These are phyloP conservation scores for Dreissena rostriformis DNA, from an alignment of 1,140 invertebrate species.

Conservation along the genomic window DNA sequence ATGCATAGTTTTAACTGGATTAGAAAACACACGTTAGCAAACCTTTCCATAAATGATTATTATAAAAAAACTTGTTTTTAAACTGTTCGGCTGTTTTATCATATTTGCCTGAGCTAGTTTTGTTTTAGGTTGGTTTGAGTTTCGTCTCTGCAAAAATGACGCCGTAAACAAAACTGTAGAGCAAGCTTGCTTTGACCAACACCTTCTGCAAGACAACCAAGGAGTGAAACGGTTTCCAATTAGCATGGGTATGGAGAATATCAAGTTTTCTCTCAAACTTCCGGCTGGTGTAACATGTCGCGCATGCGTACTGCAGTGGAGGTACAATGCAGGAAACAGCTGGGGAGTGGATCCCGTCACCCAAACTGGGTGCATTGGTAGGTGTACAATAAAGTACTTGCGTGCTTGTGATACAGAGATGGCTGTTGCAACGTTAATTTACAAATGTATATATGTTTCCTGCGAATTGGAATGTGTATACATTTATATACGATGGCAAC, in stretches of 20 bases:
- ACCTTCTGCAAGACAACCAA: conserved; percentile 82
- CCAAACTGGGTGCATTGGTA: conserved; percentile 38
- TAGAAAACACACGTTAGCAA: no score
- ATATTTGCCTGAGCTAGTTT: no score
- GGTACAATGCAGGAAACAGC: conserved; percentile 85
- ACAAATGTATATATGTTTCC: background rate
- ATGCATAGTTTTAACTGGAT: no score
- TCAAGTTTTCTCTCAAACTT: conserved; percentile 78
- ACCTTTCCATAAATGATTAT: no score
- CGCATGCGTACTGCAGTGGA: conserved; percentile 95
- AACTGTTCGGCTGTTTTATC: no score
- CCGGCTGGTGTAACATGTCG: conserved; percentile 91
- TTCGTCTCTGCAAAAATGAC: conserved; percentile 76
- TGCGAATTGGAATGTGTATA: background rate
- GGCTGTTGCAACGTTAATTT: background rate
- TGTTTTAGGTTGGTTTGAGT: conserved; percentile 54
- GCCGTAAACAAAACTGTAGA: conserved; percentile 41
- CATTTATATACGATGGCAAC: background rate
- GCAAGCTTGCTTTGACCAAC: conserved; percentile 60
- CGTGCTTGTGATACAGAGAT: background rate
- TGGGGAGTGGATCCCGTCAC: conserved; percentile 59
- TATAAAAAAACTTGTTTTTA: no score
- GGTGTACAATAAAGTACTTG: background rate
- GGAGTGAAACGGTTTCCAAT: conserved; percentile 56
- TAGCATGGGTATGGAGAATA: conserved; percentile 10